Base-by-base conservation (phyloP, 1,140 invertebrate genomes). In the Nautilus pompilius region DNA sequence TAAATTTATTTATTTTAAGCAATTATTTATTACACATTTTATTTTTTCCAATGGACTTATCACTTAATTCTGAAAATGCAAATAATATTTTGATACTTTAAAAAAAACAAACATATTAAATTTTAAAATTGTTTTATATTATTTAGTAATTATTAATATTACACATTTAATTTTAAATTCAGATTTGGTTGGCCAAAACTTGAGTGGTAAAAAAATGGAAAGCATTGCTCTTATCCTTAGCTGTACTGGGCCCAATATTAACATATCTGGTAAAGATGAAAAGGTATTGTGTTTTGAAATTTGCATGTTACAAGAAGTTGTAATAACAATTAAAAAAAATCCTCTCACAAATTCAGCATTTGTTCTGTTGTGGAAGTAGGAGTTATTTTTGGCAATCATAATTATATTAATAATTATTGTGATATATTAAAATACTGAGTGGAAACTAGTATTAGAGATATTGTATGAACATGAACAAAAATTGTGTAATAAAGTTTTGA, bases 201-300 rank as follows among this genome's bases (percentile, higher is more conserved):
- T 84, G 24, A 70, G 71, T 20, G 67, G 69, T 10, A 74, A 69
- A 22, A 80, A 78, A 62, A 80, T 82, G 26, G 73, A 78, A 13
- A 82, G 79, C 64, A 69, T 84, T 53, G 84, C 79, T 8, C 68
- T 85, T 34, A 67, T 85, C 1, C 68, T 85, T 33, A 79, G 83
- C 66, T 78, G 81, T 59, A 73, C 79, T 56, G 79, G 78, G 55
- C 66, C 72, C 5, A 75, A 80, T 54, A 76, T 85, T 30, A 80
- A 81, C 54, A 49, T 85, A 0, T 82, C 79, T 62, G 75, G 78
- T 3, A 77, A 79, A 34, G 83, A 83, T 46, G 82, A 82, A 13
- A 82, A 75, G 72, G 76, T 81, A 62, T 63, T 61, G 64, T 8
- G 62, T 10, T 41, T 59, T 17, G 5, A 41, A 10, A 41, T 41